Conservation (phyloP, 2,113 vertebrate species). For the Carollia perspicillata region DNA sequence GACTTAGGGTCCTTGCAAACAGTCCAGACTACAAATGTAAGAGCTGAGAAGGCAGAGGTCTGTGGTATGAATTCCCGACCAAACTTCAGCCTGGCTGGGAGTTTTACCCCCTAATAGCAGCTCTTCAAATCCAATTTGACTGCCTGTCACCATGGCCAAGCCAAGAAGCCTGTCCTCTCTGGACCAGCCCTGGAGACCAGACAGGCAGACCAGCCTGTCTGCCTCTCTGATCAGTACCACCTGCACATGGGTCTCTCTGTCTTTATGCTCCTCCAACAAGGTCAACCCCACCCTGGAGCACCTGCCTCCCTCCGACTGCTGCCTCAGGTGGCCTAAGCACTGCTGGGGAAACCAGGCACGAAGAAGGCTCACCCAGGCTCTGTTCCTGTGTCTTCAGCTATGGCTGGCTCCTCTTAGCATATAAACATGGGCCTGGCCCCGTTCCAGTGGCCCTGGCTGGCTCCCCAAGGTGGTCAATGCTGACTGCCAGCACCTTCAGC, state of each 20-base stretch:
- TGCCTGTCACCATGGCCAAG: not conserved
- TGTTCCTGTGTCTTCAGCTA: not conserved
- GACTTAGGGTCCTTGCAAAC: too few relatives aligned
- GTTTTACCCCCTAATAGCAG: not conserved
- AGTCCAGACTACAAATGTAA: not conserved
- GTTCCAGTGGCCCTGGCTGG: not conserved
- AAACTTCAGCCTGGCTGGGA: not conserved
- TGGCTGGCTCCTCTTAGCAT: not conserved
- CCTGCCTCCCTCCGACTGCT: too few relatives aligned
- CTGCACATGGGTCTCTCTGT: not conserved
- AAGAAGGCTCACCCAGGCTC: not conserved
- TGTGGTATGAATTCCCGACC: not conserved
- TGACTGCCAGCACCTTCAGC: not conserved
- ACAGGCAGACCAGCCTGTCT: too few relatives aligned
- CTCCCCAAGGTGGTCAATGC: not conserved
- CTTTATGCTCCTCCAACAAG: not conserved
- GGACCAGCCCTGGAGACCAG: not conserved
- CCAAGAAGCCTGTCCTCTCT: not conserved
- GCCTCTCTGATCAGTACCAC: not conserved
- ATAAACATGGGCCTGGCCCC: not conserved
- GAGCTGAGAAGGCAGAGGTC: not conserved
- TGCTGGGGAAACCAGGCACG: not conserved
- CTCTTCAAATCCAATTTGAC: not conserved
- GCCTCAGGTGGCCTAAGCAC: not conserved
- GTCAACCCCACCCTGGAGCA: not conserved